phyloP scores from a whole-genome alignment of 2,797 vertebrate species.

The Sternarchorhynchus goeldii region DNA sequence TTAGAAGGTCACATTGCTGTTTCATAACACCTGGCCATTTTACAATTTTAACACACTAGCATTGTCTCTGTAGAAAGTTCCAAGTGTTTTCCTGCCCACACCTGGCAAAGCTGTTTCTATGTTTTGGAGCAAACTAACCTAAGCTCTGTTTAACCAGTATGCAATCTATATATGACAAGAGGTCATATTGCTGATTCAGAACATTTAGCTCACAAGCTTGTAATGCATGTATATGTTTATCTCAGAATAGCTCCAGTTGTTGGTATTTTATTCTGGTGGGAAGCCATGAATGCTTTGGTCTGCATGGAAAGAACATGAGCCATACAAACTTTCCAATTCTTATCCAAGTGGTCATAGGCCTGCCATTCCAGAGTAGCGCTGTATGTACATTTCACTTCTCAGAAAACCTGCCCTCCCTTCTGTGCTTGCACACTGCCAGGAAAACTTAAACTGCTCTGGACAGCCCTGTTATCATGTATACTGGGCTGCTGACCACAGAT shows the following conservation, averaged over 20 bases:
- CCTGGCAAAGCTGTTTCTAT: not conserved
- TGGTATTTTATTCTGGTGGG: constrained; percentile 30
- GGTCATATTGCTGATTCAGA: constrained; percentile 43
- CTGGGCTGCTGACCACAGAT: constrained; percentile 8
- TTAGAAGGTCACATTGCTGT: constrained; percentile 12
- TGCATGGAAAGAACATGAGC: constrained; percentile 56
- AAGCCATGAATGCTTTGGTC: constrained; percentile 38
- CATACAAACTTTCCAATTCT: constrained; percentile 59
- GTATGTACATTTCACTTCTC: constrained; percentile 50
- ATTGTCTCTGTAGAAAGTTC: not conserved
- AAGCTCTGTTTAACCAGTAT: constrained; percentile 16
- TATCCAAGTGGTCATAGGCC: constrained; percentile 49
- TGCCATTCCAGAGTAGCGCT: constrained; percentile 53
- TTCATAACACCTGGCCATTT: constrained; percentile 19
- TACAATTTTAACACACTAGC: constrained; percentile 20
- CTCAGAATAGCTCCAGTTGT: constrained; percentile 40
- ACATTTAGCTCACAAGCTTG: constrained; percentile 2
- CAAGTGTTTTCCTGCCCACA: not conserved
- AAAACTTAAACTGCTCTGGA: not conserved
- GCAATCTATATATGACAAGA: constrained; percentile 24
- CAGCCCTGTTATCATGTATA: constrained; percentile 37
- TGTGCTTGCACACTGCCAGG: constrained; percentile 48
- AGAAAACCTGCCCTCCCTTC: constrained; percentile 49
- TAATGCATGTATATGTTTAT: constrained; percentile 17
- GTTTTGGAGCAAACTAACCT: constrained; percentile 22